phyloP scores from a whole-genome alignment of 1,140 invertebrate genomes.

The Atta cephalotes region DNA sequence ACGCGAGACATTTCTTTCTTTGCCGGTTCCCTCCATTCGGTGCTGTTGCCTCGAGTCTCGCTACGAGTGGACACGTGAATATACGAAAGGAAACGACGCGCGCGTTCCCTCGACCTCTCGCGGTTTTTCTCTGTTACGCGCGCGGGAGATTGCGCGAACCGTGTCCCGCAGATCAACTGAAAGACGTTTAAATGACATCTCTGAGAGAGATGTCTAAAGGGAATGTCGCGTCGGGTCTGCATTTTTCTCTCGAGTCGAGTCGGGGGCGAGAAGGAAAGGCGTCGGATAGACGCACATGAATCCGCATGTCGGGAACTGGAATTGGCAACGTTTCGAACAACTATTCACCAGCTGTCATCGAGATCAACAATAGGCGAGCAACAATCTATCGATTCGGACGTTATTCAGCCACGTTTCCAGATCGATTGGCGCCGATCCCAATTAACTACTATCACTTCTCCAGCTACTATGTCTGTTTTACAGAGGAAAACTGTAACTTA shows the following conservation, averaged over 20 bases:
- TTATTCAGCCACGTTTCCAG: conserved; percentile 15
- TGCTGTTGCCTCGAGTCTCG: conserved; percentile 23
- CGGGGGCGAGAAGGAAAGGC: not conserved
- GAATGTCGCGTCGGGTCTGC: not conserved
- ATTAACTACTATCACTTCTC: conserved; percentile 20
- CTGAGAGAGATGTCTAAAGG: not conserved
- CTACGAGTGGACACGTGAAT: not conserved
- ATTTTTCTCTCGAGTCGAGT: conserved; percentile 1
- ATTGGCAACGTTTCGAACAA: conserved; percentile 25
- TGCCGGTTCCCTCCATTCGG: conserved; percentile 57
- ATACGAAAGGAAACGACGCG: not conserved
- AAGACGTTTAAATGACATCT: not conserved
- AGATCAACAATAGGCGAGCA: not conserved
- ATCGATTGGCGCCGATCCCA: conserved; percentile 18
- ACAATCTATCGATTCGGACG: conserved; percentile 1
- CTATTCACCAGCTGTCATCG: conserved; percentile 4
- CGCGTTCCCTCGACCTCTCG: conserved; percentile 54
- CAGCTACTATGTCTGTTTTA: conserved; percentile 22
- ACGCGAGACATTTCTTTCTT: conserved; percentile 73
- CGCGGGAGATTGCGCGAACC: conserved; percentile 27
- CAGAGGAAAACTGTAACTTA: conserved; percentile 36
- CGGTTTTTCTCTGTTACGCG: conserved; percentile 64
- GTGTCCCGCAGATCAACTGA: not conserved
- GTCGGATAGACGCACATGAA: not conserved
- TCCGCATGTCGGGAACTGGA: conserved; percentile 15